Percentiles rank a stretch among this genome's conserved stretches.
Conservation (phyloP, 1,140 invertebrate species). For the Riptortus pedestris region DNA sequence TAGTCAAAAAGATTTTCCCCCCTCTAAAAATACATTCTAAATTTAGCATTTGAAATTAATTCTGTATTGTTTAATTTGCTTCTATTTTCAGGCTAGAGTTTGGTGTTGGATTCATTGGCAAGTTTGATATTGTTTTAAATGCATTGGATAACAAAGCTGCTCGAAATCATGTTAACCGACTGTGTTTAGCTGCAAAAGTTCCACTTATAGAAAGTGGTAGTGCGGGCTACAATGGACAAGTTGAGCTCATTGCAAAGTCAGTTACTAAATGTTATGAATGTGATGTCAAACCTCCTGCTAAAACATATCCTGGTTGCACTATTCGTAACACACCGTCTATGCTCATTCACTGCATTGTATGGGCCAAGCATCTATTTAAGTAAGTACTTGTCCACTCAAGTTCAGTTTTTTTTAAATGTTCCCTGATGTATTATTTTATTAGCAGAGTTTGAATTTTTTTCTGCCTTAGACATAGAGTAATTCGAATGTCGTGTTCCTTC, state of each 20-base stretch:
- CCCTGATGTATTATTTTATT: background rate
- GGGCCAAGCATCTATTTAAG: slow-evolving; percentile 99
- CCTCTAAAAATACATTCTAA: too few relatives aligned
- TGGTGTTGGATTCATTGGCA: slow-evolving; percentile 82
- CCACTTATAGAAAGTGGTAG: slow-evolving; percentile 95
- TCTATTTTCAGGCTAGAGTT: slow-evolving; percentile 73
- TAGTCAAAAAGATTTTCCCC: too few relatives aligned
- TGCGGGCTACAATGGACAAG: slow-evolving; percentile 91
- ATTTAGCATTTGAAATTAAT: too few relatives aligned
- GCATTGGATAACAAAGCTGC: slow-evolving; percentile 94
- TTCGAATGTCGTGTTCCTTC: too few relatives aligned
- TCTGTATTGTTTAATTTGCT: too few relatives aligned
- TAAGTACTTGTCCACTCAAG: slow-evolving; percentile 40
- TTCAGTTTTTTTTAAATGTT: too few relatives aligned
- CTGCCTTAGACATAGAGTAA: too few relatives aligned
- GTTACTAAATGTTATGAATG: slow-evolving; percentile 96
- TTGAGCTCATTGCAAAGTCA: slow-evolving; percentile 77
- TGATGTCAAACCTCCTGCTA: slow-evolving; percentile 78
- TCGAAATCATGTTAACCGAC: slow-evolving; percentile 95
- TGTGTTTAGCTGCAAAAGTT: slow-evolving; percentile 90
- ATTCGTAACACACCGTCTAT: slow-evolving; percentile 99
- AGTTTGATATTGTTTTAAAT: slow-evolving; percentile 89
- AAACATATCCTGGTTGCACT: slow-evolving; percentile 94
- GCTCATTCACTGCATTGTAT: slow-evolving; percentile 97
- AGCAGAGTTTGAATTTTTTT: slow-evolving; percentile 9